phyloP scores from a whole-genome alignment of 2,113 vertebrate species.

The Potamarius usumacintae region DNA sequence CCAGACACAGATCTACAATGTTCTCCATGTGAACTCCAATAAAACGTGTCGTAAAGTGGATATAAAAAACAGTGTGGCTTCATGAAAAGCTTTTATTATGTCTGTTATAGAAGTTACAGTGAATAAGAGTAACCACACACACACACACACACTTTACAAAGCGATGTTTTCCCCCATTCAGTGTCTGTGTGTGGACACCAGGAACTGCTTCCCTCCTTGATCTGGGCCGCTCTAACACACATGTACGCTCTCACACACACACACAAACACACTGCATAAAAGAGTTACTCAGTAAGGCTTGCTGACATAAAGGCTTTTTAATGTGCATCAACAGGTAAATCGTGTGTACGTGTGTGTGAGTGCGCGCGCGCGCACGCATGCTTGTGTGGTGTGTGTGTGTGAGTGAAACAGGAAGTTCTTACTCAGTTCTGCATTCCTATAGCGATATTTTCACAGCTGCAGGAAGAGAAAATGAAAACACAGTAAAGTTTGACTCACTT shows the following conservation, averaged over 20 bases:
- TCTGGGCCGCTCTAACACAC: not conserved
- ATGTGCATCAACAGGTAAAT: not conserved
- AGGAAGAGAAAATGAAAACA: conserved; percentile 13
- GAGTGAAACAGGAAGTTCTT: conserved; percentile 23
- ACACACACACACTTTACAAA: not conserved
- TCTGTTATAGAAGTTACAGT: not conserved
- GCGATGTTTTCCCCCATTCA: not conserved
- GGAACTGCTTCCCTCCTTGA: conserved; percentile 7
- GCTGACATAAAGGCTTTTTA: not conserved
- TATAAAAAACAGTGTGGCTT: not conserved
- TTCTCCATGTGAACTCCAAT: not conserved
- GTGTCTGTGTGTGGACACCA: not conserved
- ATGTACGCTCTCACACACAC: conserved; percentile 4
- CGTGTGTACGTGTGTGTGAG: not conserved
- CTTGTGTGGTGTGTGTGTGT: not conserved
- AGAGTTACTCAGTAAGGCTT: not conserved
- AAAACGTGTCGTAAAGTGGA: not conserved
- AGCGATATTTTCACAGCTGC: conserved; percentile 23
- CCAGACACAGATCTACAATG: not conserved
- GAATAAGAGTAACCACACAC: conserved; percentile 2
- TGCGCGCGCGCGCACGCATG: not conserved
- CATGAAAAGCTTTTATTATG: conserved; percentile 13
- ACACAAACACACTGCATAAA: conserved; percentile 7
- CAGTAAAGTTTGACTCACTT: not conserved
- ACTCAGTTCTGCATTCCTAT: conserved; percentile 29